phyloP scores from a whole-genome alignment of 2,113 vertebrate genomes.

The Periophthalmus modestus region DNA sequence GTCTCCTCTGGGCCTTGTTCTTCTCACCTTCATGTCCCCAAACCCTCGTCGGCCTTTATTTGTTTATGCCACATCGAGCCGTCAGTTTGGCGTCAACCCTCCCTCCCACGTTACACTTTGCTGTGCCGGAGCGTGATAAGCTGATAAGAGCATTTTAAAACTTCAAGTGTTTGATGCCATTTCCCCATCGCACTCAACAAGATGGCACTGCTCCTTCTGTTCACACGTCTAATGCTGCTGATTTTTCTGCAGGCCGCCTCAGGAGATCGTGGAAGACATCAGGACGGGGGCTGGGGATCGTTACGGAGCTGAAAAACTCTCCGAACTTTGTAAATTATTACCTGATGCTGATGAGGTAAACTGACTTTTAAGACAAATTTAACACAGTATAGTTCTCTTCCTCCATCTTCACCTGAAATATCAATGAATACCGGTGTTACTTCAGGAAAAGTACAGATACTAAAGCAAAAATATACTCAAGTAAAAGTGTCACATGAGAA shows the following conservation, averaged over 20 bases:
- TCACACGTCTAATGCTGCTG: slow-evolving; percentile 29
- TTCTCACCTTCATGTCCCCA: slow-evolving; percentile 41
- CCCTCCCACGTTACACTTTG: slow-evolving; percentile 7
- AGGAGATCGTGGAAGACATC: slow-evolving; percentile 79
- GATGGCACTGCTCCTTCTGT: background rate
- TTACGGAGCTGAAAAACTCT: slow-evolving; percentile 78
- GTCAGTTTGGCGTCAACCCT: slow-evolving; percentile 47
- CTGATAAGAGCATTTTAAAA: slow-evolving; percentile 51
- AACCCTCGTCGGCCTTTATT: slow-evolving; percentile 43
- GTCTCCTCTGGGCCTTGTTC: slow-evolving; percentile 16
- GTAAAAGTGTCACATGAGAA: too few species aligned
- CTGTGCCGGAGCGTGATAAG: slow-evolving; percentile 1
- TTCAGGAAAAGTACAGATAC: too few species aligned
- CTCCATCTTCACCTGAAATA: background rate
- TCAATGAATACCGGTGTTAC: background rate
- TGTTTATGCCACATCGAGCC: slow-evolving; percentile 38
- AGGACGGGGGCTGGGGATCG: slow-evolving; percentile 69
- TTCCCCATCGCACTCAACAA: slow-evolving; percentile 6
- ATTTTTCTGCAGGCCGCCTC: slow-evolving; percentile 66
- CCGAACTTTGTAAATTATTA: slow-evolving; percentile 79
- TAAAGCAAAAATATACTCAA: too few species aligned
- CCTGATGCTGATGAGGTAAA: slow-evolving; percentile 80
- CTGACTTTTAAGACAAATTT: slow-evolving; percentile 25
- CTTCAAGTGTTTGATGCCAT: background rate
- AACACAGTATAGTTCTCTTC: slow-evolving; percentile 1